phyloP scores from a whole-genome alignment of 2,113 vertebrate genomes.

The Phalacrocorax brasilianus region DNA sequence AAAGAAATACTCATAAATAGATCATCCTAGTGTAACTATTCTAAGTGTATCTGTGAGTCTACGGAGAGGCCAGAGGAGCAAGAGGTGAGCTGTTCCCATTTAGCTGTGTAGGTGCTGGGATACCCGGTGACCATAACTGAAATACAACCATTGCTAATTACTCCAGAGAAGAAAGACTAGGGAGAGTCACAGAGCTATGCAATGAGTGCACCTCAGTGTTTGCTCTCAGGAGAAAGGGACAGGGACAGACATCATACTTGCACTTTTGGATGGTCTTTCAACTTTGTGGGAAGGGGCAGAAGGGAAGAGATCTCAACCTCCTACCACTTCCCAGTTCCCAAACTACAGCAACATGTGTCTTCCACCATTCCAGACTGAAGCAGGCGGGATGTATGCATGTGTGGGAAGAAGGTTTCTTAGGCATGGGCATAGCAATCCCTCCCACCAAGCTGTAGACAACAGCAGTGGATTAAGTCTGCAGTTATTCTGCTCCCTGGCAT shows the following conservation, averaged over 20 bases:
- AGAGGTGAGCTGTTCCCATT: not conserved
- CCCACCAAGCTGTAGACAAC: not conserved
- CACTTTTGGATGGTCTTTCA: not conserved
- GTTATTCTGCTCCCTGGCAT: not conserved
- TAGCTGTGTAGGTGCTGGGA: not conserved
- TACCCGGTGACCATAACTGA: not conserved
- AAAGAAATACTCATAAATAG: not conserved
- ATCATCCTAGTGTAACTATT: not conserved
- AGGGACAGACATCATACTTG: not conserved
- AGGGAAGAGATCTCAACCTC: not conserved
- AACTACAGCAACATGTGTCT: not conserved
- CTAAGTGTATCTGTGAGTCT: not conserved
- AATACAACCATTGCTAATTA: not conserved
- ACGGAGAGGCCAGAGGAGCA: not conserved
- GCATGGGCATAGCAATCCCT: not conserved
- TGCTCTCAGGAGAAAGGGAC: not conserved
- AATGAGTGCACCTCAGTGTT: not conserved
- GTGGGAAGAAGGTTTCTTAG: not conserved
- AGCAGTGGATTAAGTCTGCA: not conserved
- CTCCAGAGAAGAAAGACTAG: not conserved
- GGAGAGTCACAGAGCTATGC: not conserved
- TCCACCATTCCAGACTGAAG: not conserved
- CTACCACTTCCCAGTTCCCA: not conserved
- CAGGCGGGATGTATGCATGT: not conserved
- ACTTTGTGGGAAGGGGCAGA: not conserved